These are phyloP conservation scores for Caenorhabditis doughertyi DNA, from an alignment of 2,888 invertebrate species.

Conservation along the genomic window DNA sequence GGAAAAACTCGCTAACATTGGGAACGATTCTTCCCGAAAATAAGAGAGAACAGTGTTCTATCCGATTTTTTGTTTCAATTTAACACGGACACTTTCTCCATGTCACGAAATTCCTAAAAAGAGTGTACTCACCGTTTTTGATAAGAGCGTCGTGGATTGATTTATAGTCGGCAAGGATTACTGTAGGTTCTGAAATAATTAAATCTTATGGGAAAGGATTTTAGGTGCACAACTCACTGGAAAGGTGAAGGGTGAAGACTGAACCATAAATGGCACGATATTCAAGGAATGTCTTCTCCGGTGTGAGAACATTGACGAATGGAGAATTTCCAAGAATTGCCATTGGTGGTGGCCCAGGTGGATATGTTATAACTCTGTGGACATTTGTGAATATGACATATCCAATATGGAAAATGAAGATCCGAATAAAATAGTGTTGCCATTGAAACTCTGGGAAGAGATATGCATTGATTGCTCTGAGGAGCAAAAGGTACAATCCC, in stretches of 20 bases:
- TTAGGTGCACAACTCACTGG: constrained; percentile 43
- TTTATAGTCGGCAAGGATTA: constrained; percentile 66
- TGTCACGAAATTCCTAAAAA: not conserved
- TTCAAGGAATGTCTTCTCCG: constrained; percentile 50
- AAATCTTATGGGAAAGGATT: not conserved
- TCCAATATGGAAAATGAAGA: constrained; percentile 23
- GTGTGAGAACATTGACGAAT: constrained; percentile 53
- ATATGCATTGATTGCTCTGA: not conserved
- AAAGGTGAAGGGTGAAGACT: constrained; percentile 78
- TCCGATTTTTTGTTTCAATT: constrained; percentile 28
- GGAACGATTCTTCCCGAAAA: constrained; percentile 7
- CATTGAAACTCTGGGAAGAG: constrained; percentile 11
- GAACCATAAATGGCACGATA: constrained; percentile 73
- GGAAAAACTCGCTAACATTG: constrained; percentile 52
- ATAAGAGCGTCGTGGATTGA: constrained; percentile 62
- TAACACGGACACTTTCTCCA: not conserved
- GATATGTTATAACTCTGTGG: constrained; percentile 17
- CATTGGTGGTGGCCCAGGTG: constrained; percentile 69
- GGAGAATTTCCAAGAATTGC: constrained; percentile 67
- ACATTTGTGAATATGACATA: constrained; percentile 16
- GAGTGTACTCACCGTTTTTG: constrained; percentile 53
- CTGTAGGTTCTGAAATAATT: constrained; percentile 66
- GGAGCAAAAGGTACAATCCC: constrained; percentile 17
- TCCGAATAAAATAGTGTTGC: constrained; percentile 27
- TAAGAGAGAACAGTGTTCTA: constrained; percentile 20